phyloP scores from a whole-genome alignment of 1,140 invertebrate genomes.

The Holotrichia oblita region DNA sequence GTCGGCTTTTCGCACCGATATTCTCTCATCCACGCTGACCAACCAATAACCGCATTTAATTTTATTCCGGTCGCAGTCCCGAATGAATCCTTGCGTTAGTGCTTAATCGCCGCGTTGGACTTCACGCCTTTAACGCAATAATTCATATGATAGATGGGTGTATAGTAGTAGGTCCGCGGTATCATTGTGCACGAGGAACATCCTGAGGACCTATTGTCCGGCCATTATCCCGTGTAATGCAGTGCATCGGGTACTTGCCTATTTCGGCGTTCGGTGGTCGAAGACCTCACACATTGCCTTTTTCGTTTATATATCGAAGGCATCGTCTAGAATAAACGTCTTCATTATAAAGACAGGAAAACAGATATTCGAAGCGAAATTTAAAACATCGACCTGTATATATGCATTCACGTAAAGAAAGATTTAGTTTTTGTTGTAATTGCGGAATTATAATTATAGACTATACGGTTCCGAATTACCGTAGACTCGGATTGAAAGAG shows the following conservation, averaged over 20 bases:
- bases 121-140: conserved; percentile 39
- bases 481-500: too few species aligned
- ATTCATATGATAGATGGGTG: conserved; percentile 40
- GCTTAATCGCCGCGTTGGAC: conserved; percentile 14
- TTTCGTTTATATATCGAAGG: not conserved
- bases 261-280: not conserved
- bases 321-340: not conserved
- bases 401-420: too few species aligned
- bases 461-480: too few species aligned
- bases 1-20: not conserved
- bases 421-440: too few species aligned
- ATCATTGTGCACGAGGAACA: conserved; percentile 5
- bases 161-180: not conserved
- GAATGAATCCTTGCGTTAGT: not conserved
- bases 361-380: too few species aligned
- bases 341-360: not conserved
- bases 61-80: not conserved
- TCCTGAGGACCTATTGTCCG: conserved; percentile 37
- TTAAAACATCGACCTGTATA: too few species aligned
- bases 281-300: conserved; percentile 36
- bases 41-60: conserved; percentile 20
- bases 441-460: too few species aligned
- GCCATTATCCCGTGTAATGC: conserved; percentile 34
- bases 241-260: not conserved
- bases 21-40: not conserved